phyloP scores from a whole-genome alignment of 2,113 vertebrate genomes.

The Ellobius talpinus region DNA sequence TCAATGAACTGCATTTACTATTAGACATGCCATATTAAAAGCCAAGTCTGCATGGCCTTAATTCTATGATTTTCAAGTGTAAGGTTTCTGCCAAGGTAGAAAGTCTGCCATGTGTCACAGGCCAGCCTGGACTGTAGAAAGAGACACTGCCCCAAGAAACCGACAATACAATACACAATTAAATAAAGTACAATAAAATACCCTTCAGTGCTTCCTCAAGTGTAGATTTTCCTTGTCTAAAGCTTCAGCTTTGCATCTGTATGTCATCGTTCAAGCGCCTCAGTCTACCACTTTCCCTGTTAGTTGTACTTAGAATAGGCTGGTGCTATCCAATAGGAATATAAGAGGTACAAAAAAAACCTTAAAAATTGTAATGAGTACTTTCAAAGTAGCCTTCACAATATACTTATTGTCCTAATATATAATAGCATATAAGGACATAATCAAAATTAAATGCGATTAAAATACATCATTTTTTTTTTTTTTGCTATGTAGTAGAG shows the following conservation, averaged over 20 bases:
- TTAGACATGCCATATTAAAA: constrained; percentile 16
- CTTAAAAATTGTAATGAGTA: background rate
- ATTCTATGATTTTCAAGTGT: background rate
- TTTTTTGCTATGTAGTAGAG: background rate
- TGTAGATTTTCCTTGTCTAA: background rate
- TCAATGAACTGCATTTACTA: background rate
- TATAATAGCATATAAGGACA: background rate
- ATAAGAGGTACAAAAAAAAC: background rate
- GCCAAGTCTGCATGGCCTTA: background rate
- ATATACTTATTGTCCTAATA: background rate
- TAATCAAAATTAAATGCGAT: background rate
- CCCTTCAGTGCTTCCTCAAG: background rate
- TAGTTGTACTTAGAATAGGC: background rate
- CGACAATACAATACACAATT: background rate
- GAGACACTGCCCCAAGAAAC: background rate
- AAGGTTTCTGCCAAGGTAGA: background rate
- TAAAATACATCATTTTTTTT: background rate
- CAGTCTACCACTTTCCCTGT: background rate
- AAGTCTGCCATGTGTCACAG: background rate
- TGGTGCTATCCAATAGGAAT: background rate
- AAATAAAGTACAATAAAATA: background rate
- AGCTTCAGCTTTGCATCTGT: background rate
- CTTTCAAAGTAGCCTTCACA: background rate
- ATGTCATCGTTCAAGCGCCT: background rate
- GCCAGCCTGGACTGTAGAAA: background rate